Conservation (phyloP, 2,888 invertebrate genomes). For the Chelonus formosanus region DNA sequence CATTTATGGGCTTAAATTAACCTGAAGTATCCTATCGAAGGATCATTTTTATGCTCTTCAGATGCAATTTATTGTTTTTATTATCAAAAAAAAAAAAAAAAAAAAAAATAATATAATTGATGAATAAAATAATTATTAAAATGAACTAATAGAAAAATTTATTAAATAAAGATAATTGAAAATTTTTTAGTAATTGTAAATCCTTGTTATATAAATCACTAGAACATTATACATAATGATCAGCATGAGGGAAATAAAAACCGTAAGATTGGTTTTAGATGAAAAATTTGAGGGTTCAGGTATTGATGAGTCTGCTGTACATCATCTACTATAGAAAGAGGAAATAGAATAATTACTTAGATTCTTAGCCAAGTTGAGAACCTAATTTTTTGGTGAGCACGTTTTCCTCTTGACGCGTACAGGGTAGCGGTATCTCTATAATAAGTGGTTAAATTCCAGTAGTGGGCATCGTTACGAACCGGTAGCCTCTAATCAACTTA, state of each 20-base stretch:
- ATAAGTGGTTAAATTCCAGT: conserved; percentile 65
- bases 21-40: neutral
- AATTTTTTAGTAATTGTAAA: no score
- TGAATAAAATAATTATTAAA: no score
- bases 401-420: conserved; percentile 45
- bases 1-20: neutral
- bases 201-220: no score
- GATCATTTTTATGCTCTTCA: no score
- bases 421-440: conserved; percentile 55
- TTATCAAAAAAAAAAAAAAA: conserved; percentile 5
- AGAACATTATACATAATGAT: no score
- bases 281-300: no score
- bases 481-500: conserved; percentile 66
- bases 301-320: no score
- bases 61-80: no score
- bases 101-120: neutral
- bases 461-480: conserved; percentile 62
- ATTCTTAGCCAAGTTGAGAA: conserved; percentile 40
- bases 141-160: no score
- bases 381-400: conserved; percentile 45
- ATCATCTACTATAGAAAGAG: neutral
- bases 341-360: neutral
- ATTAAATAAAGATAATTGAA: no score
- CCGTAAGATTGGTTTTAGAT: neutral
- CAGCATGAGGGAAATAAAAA: no score